Conservation (phyloP, 2,888 invertebrate species). For the Oscheius sp. region DNA sequence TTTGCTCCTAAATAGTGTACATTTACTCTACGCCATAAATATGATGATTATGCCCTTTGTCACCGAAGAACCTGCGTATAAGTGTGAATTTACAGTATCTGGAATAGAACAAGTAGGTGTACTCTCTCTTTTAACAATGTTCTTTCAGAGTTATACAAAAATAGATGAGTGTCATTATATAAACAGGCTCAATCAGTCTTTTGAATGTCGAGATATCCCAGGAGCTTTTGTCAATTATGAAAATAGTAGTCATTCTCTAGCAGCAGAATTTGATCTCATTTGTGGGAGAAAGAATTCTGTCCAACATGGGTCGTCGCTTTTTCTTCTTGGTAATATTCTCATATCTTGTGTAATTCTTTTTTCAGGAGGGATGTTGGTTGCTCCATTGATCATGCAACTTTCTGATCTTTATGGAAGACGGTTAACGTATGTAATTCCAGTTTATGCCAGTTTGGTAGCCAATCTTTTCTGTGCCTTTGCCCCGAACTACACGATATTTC, state of each 20-base stretch:
- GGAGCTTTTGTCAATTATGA: conserved; percentile 1
- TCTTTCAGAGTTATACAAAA: not conserved
- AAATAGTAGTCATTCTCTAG: conserved; percentile 29
- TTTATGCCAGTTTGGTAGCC: conserved; percentile 58
- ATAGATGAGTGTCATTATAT: conserved; percentile 21
- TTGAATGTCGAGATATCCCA: conserved; percentile 1
- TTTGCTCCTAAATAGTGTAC: conserved; percentile 46
- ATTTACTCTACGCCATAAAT: conserved; percentile 50
- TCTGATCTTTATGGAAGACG: conserved; percentile 67
- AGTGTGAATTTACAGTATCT: conserved; percentile 39
- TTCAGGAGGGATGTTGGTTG: conserved; percentile 58
- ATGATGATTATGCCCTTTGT: conserved; percentile 70
- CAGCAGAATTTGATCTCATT: conserved; percentile 63
- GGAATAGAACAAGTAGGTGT: not conserved
- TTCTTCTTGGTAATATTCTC: conserved; percentile 62
- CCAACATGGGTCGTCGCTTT: conserved; percentile 64
- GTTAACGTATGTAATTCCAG: conserved; percentile 61
- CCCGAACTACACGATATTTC: conserved; percentile 58
- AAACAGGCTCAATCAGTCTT: not conserved
- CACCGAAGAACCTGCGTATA: conserved; percentile 52
- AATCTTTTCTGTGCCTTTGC: conserved; percentile 63
- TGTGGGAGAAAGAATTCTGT: conserved; percentile 57
- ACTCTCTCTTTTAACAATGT: not conserved
- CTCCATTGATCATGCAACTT: conserved; percentile 63
- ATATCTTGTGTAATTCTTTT: not conserved